Base-by-base conservation (phyloP, 1,140 invertebrate species). In the Bombus sibiricus region DNA sequence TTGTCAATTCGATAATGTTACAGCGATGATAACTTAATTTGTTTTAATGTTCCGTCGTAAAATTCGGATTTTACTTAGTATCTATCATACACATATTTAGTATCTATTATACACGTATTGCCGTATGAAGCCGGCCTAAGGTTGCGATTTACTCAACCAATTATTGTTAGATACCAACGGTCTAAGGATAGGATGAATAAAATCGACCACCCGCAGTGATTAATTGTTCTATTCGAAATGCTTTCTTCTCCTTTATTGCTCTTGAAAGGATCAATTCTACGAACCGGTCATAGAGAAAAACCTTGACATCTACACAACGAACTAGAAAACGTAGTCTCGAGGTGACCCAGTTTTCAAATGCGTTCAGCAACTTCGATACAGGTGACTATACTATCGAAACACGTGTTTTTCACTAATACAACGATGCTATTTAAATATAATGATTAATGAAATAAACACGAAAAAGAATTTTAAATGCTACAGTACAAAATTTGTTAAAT, bases 271-370 rank as follows among this genome's bases (percentile, higher is more conserved):
- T 8, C 6, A 53, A 25, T 10, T 8, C 10, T 12, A 3, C 1
- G 3, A 57, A 69, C 41, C 25, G n/a, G 13, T 64, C 43, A 18
- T 18, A 0, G 10, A 69, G 1, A 37, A 6, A 32, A 76, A 69
- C 80, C 73, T 86, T 83, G 80, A 71, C 73, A 74, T 43, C 62
- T 41, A 28, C 57, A 13, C 64, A 53, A 53, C 22, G 18, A 39
- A 71, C n/a, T 83, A 82, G 72, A 62, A 77, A 71, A 77, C 15
- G 22, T n/a, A 68, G 47, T 74, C 32, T 15, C 37, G 3, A 82
- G 72, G 32, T 83, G 73, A 74, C 80, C 64, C 32, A 77, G 64
- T 68, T 76, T 41, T 59, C 59, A 62, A 43, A 53, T 57, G 22
- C 15, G 41, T 81, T 81, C 32, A 74, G 59, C 59, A 62, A 59